These are phyloP conservation scores for Gasterosteus nipponicus DNA, from an alignment of 2,113 vertebrate genomes.

Conservation along the genomic window DNA sequence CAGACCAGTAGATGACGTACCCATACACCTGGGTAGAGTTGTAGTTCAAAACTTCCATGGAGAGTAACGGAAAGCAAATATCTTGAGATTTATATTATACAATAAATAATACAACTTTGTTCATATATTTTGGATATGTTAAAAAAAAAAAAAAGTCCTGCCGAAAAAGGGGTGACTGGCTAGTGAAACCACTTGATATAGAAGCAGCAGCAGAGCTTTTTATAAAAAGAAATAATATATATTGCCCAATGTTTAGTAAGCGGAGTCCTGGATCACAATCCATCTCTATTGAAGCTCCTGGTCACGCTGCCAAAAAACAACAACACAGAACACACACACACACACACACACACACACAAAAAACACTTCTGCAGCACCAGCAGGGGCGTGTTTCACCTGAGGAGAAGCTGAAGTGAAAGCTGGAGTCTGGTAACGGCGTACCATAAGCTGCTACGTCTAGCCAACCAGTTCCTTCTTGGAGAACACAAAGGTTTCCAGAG, in stretches of 20 bases:
- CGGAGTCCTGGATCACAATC: slow-evolving; percentile 31
- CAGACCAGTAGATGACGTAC: slow-evolving; percentile 40
- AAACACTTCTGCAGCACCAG: slow-evolving; percentile 51
- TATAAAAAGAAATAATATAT: slow-evolving; percentile 57
- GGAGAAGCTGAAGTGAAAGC: slow-evolving; percentile 37
- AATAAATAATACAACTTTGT: slow-evolving; percentile 83
- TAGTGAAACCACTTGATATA: slow-evolving; percentile 39
- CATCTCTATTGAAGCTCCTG: slow-evolving; percentile 35
- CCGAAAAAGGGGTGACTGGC: slow-evolving; percentile 41
- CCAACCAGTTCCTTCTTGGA: slow-evolving; percentile 8
- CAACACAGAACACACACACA: neutral
- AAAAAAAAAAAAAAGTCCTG: slow-evolving; percentile 55
- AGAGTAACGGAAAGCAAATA: slow-evolving; percentile 55
- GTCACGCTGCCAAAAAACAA: slow-evolving; percentile 32
- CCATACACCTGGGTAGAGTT: slow-evolving; percentile 15
- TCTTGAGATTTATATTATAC: slow-evolving; percentile 74
- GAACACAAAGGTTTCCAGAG: neutral
- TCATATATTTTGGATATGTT: slow-evolving; percentile 73
- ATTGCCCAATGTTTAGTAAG: slow-evolving; percentile 47
- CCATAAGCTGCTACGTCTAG: slow-evolving; percentile 4
- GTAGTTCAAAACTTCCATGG: slow-evolving; percentile 40
- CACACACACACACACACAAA: neutral
- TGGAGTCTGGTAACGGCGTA: slow-evolving; percentile 6
- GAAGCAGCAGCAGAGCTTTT: slow-evolving; percentile 53
- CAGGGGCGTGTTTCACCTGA: slow-evolving; percentile 47